Base-by-base conservation (phyloP, 2,797 vertebrate genomes). In the Tadarida brasiliensis region DNA sequence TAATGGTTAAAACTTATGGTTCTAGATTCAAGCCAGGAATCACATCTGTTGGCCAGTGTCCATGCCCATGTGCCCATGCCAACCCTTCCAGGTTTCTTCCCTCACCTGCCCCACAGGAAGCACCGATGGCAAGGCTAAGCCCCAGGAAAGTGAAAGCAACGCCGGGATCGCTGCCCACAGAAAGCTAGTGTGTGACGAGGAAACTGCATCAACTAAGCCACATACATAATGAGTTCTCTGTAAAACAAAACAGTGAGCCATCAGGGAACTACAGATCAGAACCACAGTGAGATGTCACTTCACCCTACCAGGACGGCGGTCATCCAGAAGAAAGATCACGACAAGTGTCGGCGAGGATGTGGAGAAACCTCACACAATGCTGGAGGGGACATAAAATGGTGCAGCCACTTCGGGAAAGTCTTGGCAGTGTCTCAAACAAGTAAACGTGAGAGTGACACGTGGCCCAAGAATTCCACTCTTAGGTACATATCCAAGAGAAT, bases 41-140 rank as follows among this genome's bases (percentile, higher is more conserved):
- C 33, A 51, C n/a, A 11, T 22, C 26, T 35, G 8, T 0, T 20
- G 59, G 56, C 30, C 68, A n/a, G 12, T 7, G 47, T 19, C 39
- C 12, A 44, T 0, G 5, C 10, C 57, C 47, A 1, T 0, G 7
- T 11, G 47, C 47, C 59, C 17, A 33, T 1, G 2, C 39, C 11
- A 47, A 54, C 5, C 3, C 22, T 54, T 61, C 59, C 22, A 71
- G n/a, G 59, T 24, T 7, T 57, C n/a, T 14, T 61, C 30, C 17
- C 24, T 28, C 15, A 2, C 28, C 12, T 35, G 44, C 16, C 12
- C 15, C 24, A 17, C 1, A 4, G 17, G 5, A 3, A 35, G 63
- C 30, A 54, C n/a, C 28, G 10, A n/a, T 4, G 17, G 35, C 63
- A 30, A 11, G 0, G 28, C 44, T 11, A 4, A n/a, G 16, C 47